Percentiles rank a stretch among this genome's conserved stretches.
Evolutionary conservation across 2,113 vertebrate genomes (phyloP).

Genomic region (Callorhinus ursinus): DNA sequence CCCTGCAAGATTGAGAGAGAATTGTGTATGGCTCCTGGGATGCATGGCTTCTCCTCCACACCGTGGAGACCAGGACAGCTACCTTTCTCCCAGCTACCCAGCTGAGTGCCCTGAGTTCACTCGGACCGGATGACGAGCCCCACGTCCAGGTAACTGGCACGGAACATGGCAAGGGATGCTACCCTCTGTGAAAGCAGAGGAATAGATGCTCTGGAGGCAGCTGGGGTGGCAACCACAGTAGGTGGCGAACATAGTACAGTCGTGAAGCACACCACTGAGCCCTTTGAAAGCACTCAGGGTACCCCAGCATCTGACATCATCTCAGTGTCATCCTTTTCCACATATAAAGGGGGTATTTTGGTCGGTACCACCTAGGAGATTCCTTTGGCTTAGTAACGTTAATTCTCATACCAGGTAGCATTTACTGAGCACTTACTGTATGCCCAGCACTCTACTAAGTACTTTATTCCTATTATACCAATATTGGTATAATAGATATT

Average conservation of each 20-base stretch:
- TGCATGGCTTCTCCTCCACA: neutral
- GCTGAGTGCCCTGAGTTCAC: neutral
- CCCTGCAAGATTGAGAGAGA: neutral
- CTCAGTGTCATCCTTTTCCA: neutral
- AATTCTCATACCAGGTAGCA: neutral
- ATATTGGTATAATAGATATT: too few relatives aligned
- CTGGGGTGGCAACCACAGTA: fast-evolving
- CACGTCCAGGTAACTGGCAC: neutral
- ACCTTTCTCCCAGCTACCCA: neutral
- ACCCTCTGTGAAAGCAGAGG: fast-evolving
- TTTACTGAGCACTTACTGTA: neutral
- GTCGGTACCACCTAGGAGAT: neutral
- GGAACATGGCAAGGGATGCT: neutral
- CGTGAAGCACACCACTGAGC: neutral
- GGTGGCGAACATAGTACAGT: fast-evolving
- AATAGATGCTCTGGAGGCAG: neutral
- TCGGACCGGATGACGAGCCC: neutral
- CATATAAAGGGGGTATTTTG: neutral
- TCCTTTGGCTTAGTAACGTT: neutral
- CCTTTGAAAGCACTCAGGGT: neutral
- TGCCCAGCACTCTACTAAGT: neutral
- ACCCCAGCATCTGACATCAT: fast-evolving
- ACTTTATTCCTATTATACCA: neutral
- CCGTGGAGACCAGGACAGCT: fast-evolving
- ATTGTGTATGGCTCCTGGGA: too few relatives aligned